phyloP scores from a whole-genome alignment of 2,113 vertebrate genomes.

The Semicossyphus pulcher region DNA sequence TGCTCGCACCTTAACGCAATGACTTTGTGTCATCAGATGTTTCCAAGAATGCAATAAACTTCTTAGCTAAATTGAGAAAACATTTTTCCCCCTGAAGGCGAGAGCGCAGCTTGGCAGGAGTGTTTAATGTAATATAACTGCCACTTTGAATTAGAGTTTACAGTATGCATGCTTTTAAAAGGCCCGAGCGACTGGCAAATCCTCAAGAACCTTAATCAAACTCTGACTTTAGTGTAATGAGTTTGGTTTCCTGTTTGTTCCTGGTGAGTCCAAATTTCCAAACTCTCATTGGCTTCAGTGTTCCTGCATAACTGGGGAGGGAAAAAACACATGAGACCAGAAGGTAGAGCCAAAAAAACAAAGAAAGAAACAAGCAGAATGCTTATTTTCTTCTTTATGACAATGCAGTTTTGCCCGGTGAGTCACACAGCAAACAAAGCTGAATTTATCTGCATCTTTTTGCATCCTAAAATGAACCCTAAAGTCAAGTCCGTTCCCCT shows the following conservation, averaged over 20 bases:
- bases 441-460: constrained; percentile 3
- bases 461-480: background rate
- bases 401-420: background rate
- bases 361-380: background rate
- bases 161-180: constrained; percentile 12
- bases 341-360: background rate
- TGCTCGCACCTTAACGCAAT: constrained; percentile 19
- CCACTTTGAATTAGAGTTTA: constrained; percentile 48
- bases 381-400: background rate
- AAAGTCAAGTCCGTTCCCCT: constrained; percentile 6
- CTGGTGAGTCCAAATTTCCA: constrained; percentile 48
- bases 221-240: constrained; percentile 41
- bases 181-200: constrained; percentile 30
- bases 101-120: constrained; percentile 9
- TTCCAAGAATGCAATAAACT: background rate
- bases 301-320: background rate
- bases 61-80: constrained; percentile 20
- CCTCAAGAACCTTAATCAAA: constrained; percentile 39
- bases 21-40: constrained; percentile 48
- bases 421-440: constrained; percentile 3
- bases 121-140: constrained; percentile 22
- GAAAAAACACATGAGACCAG: no score
- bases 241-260: constrained; percentile 60
- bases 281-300: constrained; percentile 15
- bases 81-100: background rate